phyloP scores from a whole-genome alignment of 1,140 invertebrate genomes.

The Leptinotarsa defecta region DNA sequence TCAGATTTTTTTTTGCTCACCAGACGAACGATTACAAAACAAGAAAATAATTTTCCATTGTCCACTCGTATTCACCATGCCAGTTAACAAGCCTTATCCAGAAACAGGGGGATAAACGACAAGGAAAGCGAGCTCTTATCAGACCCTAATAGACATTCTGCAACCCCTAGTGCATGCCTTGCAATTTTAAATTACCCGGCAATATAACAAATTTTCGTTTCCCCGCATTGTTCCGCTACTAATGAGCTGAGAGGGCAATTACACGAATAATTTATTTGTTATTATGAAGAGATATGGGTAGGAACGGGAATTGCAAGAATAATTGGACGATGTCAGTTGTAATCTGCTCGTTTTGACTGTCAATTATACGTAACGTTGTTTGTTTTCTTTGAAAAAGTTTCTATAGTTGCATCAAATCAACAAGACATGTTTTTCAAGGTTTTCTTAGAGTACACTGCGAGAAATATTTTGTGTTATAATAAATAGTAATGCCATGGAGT shows the following conservation, averaged over 20 bases:
- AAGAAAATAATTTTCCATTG: background rate
- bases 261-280: slow-evolving; percentile 17
- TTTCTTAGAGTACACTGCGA: too few relatives aligned
- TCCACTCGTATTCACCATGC: slow-evolving; percentile 1
- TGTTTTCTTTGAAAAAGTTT: background rate
- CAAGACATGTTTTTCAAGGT: too few relatives aligned
- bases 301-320: slow-evolving; percentile 11
- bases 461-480: too few relatives aligned
- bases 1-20: too few relatives aligned
- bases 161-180: slow-evolving; percentile 24
- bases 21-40: background rate
- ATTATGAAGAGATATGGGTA: slow-evolving; percentile 21
- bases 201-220: slow-evolving; percentile 22
- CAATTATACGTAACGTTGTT: background rate
- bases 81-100: background rate
- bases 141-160: slow-evolving; percentile 20
- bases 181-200: slow-evolving; percentile 26
- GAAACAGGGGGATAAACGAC: background rate
- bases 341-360: slow-evolving; percentile 1
- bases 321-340: slow-evolving; percentile 15
- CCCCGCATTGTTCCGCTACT: slow-evolving; percentile 20
- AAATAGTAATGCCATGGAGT: too few relatives aligned
- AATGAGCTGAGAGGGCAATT: slow-evolving; percentile 24
- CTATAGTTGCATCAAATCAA: background rate
- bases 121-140: slow-evolving; percentile 2